Percentiles rank a stretch among this genome's conserved stretches.
These are phyloP conservation scores for Gisinianus flammeolus DNA, from an alignment of 2,888 invertebrate genomes.

Conservation along the genomic window DNA sequence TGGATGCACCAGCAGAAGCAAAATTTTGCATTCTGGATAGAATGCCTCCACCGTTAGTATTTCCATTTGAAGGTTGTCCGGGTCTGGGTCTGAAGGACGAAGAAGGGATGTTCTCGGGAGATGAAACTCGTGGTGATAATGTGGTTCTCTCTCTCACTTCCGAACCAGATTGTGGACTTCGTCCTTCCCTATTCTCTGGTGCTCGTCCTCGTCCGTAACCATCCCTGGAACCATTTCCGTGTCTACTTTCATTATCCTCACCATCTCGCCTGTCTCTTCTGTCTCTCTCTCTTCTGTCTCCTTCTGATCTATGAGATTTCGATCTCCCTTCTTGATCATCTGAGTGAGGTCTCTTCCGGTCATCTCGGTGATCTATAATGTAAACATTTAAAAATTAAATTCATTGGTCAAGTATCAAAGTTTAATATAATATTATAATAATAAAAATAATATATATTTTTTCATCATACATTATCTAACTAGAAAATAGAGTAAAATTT, in stretches of 20 bases:
- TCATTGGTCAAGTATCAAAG: neutral
- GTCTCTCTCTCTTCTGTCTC: neutral
- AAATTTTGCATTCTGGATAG: neutral
- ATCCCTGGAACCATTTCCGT: neutral
- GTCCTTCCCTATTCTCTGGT: no score
- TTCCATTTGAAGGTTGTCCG: no score
- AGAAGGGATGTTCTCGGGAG: neutral
- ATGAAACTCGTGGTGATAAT: no score
- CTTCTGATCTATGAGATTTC: neutral
- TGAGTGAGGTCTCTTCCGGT: conserved; percentile 10
- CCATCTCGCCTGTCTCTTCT: neutral
- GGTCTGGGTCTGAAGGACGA: neutral
- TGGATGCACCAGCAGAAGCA: neutral
- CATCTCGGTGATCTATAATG: conserved; percentile 5
- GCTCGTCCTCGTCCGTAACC: neutral
- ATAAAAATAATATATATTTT: no score
- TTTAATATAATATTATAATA: no score
- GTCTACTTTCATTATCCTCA: neutral
- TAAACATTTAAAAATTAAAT: neutral
- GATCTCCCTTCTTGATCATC: neutral
- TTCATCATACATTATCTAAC: no score
- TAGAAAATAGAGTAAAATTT: no score
- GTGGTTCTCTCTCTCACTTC: no score
- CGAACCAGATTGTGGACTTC: no score
- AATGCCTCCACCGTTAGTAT: no score